Evolutionary conservation across 2,113 vertebrate species (phyloP), one percentile per base, ranked within the genome.

Genomic region (Noctilio leporinus): DNA sequence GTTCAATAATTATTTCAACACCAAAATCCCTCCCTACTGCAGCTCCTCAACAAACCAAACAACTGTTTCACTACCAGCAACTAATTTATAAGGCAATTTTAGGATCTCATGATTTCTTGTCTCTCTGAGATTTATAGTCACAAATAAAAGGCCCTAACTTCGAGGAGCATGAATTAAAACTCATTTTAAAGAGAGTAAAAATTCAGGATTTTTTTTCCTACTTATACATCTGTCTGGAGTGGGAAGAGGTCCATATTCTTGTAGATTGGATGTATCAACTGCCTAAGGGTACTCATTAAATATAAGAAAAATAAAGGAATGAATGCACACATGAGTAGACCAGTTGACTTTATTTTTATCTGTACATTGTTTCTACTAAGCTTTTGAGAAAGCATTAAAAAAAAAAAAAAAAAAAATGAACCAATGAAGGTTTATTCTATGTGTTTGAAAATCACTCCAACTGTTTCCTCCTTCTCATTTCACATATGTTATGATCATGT

Each of bases 71-170:
- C 98, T 98, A 98, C 96, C 94, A 97, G 97, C 94, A 97, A 96
- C 97, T 98, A 98, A 98, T 98, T 98, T 98, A 98, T 98, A 98
- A 98, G 97, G 98, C 97, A 98, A 96, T 98, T 98, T 98, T 95
- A 95, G 97, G 98, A 97, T 98, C 97, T 98, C 97, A 96, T 86
- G 97, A 97, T 97, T 98, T 97, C 98, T 97, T 97, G 96, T 98
- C 97, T 97, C 88, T 92, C 76, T 97, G 96, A 98, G 98, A 98
- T 98, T 98, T 98, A 98, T 92, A 96, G 96, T 96, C 92, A 90
- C 95, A 98, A 98, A 98, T 98, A 98, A 98, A 98, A 98, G 94
- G 94, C 85, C 73, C 55, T 94, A 96, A 95, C 96, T 97, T 95
- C 1, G 30, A 97, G 91, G 97, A 89, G 96, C 93, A 97, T 97